phyloP scores from a whole-genome alignment of 37 sponge, comb jelly and placozoan species.

The Cladorhizidae sp. region DNA sequence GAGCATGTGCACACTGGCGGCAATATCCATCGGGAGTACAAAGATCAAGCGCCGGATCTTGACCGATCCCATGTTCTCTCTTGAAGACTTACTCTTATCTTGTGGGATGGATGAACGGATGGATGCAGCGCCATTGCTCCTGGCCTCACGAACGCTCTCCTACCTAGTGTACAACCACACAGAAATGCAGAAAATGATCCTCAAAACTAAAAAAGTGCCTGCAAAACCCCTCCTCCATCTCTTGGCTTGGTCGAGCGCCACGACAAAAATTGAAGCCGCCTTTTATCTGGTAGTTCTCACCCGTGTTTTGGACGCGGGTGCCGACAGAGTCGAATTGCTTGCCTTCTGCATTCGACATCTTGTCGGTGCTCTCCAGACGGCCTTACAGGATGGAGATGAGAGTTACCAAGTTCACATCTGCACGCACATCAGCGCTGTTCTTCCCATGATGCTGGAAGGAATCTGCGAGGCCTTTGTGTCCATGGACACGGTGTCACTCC shows the following conservation, averaged over 20 bases:
- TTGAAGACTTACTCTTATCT: not conserved
- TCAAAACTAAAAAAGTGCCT: not conserved
- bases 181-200: conserved; percentile 8
- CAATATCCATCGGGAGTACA: conserved; percentile 11
- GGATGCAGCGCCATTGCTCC: not conserved
- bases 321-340: not conserved
- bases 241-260: not conserved
- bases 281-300: conserved; percentile 21
- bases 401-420: conserved; percentile 15
- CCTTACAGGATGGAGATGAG: not conserved
- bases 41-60: conserved; percentile 2
- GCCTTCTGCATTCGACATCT: conserved; percentile 2
- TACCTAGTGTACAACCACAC: conserved; percentile 36
- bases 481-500: not conserved
- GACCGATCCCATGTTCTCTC: conserved; percentile 9
- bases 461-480: conserved; percentile 11
- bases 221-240: not conserved
- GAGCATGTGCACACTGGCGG: conserved; percentile 17
- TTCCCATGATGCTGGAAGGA: conserved; percentile 10
- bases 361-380: not conserved
- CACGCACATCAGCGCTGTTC: conserved; percentile 7
- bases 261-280: not conserved
- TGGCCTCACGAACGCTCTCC: not conserved
- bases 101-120: not conserved
- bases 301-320: not conserved